phyloP scores from a whole-genome alignment of 2,113 vertebrate species.

The Dinomys branickii region DNA sequence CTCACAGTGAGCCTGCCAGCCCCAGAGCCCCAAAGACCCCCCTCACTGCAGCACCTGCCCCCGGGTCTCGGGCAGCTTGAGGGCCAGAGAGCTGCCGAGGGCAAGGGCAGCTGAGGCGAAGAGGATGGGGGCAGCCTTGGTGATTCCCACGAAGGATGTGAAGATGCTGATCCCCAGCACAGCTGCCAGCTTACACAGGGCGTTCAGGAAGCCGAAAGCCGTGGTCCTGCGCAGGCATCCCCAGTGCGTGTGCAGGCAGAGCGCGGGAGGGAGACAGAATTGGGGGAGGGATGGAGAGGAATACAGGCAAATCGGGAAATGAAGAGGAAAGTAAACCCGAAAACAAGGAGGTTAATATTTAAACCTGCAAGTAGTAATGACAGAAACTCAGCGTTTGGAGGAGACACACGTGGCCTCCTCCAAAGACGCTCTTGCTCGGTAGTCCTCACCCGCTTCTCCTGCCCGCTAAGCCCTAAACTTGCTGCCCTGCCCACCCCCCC shows the following conservation, averaged over 20 bases:
- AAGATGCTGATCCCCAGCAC: slow-evolving; percentile 98
- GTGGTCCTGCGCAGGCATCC: slow-evolving; percentile 90
- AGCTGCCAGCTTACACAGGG: slow-evolving; percentile 94
- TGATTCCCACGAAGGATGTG: slow-evolving; percentile 96
- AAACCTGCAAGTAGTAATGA: not conserved
- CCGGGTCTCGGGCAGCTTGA: slow-evolving; percentile 96
- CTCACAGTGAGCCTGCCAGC: slow-evolving; percentile 78
- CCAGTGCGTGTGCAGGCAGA: not conserved
- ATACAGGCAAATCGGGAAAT: not conserved
- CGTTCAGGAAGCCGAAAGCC: slow-evolving; percentile 97
- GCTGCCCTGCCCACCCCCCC: not conserved
- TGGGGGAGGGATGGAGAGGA: not conserved
- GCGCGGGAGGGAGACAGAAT: not conserved
- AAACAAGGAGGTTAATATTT: slow-evolving; percentile 11
- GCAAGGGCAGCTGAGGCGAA: slow-evolving; percentile 94
- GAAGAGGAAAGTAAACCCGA: slow-evolving; percentile 29
- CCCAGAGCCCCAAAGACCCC: not conserved
- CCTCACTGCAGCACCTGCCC: slow-evolving; percentile 95
- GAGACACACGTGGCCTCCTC: not conserved
- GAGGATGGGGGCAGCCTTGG: slow-evolving; percentile 96
- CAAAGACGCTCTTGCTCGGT: not conserved
- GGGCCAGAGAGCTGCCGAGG: slow-evolving; percentile 93
- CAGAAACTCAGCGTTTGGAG: not conserved
- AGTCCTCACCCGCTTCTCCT: not conserved
- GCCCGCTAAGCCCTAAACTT: not conserved